Base-by-base conservation (phyloP, 2,113 vertebrate species). In the Pseudorhombus dupliciocellatus region DNA sequence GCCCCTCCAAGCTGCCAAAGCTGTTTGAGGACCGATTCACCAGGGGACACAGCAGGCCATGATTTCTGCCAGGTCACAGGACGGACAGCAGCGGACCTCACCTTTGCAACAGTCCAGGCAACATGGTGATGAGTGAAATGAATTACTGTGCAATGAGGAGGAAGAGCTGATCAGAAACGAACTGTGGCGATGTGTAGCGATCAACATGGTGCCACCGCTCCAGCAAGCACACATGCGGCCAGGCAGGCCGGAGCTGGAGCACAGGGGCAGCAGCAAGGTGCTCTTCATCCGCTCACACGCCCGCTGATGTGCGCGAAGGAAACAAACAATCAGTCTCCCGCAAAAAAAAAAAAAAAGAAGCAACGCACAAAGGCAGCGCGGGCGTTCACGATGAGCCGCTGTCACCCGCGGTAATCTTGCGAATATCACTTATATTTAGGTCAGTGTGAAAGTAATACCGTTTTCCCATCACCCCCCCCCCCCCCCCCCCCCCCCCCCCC, bases 271-370 rank as follows among this genome's bases (percentile, higher is more conserved):
- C 73, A 70, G 80, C 80, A 79, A 84, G 86, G 79, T 84, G 81
- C 84, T 86, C 83, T 79, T 73, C 81, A 74, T 74, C 70, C 60
- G 34, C n/a, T 24, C 82, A 65, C 79, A 81, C 75, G 75, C 70
- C 46, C 65, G 34, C 4, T 34, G 61, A 68, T 42, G 77, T 73
- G 66, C 12, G 16, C 25, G 16, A n/a, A n/a, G 57, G 31, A 76
- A 61, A 69, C 25, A 48, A 9, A 59, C 9, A 26, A 34, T 40
- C 9, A 5, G 28, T 28, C 22, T 18, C 51, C 42, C 25, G 83
- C 58, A 74, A 64, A 83, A 59, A n/a, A n/a, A n/a, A n/a, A n/a
- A n/a, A n/a, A n/a, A n/a, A n/a, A n/a, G n/a, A n/a, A 57, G 67
- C 82, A 24, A 55, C 74, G 42, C 42, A 84, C 80, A 87, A 84